Percentiles rank a stretch among this genome's conserved stretches.
These are phyloP conservation scores for Arbacia lixula DNA, from an alignment of 53 echinoderm and acorn worm genomes.

Conservation along the genomic window DNA sequence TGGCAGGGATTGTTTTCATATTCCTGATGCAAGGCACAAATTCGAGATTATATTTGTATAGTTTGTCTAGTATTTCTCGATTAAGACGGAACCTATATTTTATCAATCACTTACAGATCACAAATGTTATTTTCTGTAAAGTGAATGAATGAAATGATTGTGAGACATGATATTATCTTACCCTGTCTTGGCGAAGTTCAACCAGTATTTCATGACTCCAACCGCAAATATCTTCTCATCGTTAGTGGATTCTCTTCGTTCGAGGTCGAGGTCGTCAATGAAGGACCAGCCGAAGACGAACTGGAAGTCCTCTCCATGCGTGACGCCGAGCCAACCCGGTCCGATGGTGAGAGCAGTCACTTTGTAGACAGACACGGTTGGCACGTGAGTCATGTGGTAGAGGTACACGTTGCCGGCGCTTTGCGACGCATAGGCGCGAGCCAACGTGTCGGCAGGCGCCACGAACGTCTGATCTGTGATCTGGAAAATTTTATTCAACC, in stretches of 20 bases:
- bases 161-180: no score
- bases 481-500: no score
- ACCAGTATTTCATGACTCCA: constrained; percentile 85
- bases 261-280: constrained; percentile 56
- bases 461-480: constrained; percentile 83
- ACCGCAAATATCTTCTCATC: constrained; percentile 61
- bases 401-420: constrained; percentile 53
- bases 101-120: no score
- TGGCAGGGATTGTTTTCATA: no score
- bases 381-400: constrained; percentile 80
- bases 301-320: constrained; percentile 78
- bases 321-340: constrained; percentile 74
- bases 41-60: no score
- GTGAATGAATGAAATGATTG: no score
- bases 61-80: no score
- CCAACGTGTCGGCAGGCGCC: constrained; percentile 68
- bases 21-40: no score
- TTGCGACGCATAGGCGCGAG: constrained; percentile 56
- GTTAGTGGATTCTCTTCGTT: constrained; percentile 35
- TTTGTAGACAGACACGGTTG: constrained; percentile 68
- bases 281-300: constrained; percentile 80
- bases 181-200: constrained; percentile 89
- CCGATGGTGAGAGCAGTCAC: constrained; percentile 18
- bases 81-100: no score
- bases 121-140: no score